Percentiles rank a stretch among this genome's conserved stretches.
These are phyloP conservation scores for Melanotaenia trifasciata DNA, from an alignment of 2,797 vertebrate species.

Conservation along the genomic window DNA sequence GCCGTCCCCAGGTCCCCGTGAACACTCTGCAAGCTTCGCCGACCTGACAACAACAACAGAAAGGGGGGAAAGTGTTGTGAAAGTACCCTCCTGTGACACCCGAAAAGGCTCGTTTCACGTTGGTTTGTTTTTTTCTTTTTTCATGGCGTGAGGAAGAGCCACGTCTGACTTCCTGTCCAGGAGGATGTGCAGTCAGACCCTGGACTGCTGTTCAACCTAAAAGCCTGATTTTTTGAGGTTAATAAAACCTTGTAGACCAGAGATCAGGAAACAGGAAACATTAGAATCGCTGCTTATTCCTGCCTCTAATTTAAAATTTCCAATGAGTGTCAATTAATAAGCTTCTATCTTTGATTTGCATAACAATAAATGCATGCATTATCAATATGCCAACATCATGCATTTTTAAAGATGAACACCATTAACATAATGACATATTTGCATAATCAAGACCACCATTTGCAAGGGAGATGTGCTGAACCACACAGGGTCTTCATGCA, in stretches of 20 bases:
- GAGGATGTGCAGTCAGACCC: slow-evolving; percentile 9
- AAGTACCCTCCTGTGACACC: slow-evolving; percentile 67
- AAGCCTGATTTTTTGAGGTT: slow-evolving; percentile 22
- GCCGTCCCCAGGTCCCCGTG: slow-evolving; percentile 70
- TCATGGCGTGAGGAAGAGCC: slow-evolving; percentile 31
- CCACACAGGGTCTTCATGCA: slow-evolving; percentile 33
- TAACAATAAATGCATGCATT: slow-evolving; percentile 71
- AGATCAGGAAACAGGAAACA: neutral
- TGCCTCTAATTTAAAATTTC: slow-evolving; percentile 32
- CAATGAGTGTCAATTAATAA: slow-evolving; percentile 67
- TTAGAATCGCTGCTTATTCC: slow-evolving; percentile 20
- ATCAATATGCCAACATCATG: slow-evolving; percentile 82
- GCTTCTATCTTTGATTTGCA: slow-evolving; percentile 64
- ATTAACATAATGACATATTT: slow-evolving; percentile 83
- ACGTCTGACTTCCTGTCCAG: slow-evolving; percentile 46
- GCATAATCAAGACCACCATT: slow-evolving; percentile 79
- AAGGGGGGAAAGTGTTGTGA: slow-evolving; percentile 50
- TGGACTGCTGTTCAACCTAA: slow-evolving; percentile 32
- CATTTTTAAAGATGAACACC: slow-evolving; percentile 78
- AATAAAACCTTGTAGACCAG: slow-evolving; percentile 8
- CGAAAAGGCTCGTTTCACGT: slow-evolving; percentile 51
- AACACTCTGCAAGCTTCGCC: slow-evolving; percentile 56
- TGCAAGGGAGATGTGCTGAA: slow-evolving; percentile 70
- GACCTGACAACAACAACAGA: slow-evolving; percentile 66
- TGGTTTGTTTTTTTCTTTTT: slow-evolving; percentile 23